Evolutionary conservation across 2,888 invertebrate genomes (phyloP).

Genomic region (Isotomurus palustris): DNA sequence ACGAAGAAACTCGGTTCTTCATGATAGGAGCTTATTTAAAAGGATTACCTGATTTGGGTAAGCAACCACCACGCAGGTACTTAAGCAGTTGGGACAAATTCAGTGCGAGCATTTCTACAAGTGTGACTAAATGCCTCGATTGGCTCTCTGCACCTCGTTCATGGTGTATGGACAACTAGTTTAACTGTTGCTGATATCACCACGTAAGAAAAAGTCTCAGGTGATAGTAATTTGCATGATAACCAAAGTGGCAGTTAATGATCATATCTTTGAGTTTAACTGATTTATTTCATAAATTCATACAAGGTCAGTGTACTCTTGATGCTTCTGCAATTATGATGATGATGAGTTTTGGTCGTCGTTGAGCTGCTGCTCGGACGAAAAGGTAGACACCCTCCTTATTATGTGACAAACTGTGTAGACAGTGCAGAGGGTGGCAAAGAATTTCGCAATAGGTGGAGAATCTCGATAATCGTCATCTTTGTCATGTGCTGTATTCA

Average conservation of each 20-base stretch:
- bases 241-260: background rate
- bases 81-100: too few relatives aligned
- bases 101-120: too few relatives aligned
- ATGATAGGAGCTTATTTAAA: background rate
- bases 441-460: constrained; percentile 41
- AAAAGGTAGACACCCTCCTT: constrained; percentile 13
- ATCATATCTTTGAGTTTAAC: constrained; percentile 37
- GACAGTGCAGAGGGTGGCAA: constrained; percentile 42
- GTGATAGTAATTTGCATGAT: background rate
- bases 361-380: background rate
- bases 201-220: too few relatives aligned
- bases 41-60: too few relatives aligned
- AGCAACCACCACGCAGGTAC: too few relatives aligned
- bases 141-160: constrained; percentile 4
- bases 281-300: constrained; percentile 45
- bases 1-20: too few relatives aligned
- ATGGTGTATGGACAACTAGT: background rate
- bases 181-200: background rate
- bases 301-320: constrained; percentile 46
- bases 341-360: background rate
- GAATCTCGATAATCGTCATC: constrained; percentile 29
- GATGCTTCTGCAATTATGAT: too few relatives aligned
- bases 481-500: background rate
- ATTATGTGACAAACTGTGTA: constrained; percentile 25
- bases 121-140: constrained; percentile 6